Base-by-base conservation (phyloP, 2,113 vertebrate genomes). In the Zosterops hypoxanthus region DNA sequence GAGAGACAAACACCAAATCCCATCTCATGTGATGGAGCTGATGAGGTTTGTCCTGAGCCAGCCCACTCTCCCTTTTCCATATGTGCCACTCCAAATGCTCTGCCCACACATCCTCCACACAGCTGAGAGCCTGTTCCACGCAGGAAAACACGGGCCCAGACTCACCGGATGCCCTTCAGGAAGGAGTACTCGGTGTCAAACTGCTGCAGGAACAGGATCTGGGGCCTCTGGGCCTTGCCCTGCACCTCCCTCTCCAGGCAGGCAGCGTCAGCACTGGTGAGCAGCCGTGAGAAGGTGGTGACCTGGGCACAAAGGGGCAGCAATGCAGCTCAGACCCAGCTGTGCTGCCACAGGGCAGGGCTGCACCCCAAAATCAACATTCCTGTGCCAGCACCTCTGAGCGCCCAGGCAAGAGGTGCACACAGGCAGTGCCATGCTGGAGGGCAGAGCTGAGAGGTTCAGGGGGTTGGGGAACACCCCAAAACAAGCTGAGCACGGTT, bases 151-250 rank as follows among this genome's bases (percentile, higher is more conserved):
- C 34, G 2, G 5, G 19, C 6, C 41, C 50, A 39, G 6, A 91
- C 98, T 97, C 95, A 99, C 99, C 98, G 98, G 92, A 99, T 98
- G 87, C 98, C 97, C 97, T 98, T 99, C 77, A 99, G 97, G 95
- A 99, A 99, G 0, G 99, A 99, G 60, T 98, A 97, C 79, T 99
- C 99, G 0, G 99, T 99, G 97, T 99, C 99, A 96, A 99, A 99
- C 96, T 99, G 99, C 86, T 99, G 99, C 70, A 99, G 98, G 83
- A 96, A 99, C 39, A 99, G 97, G 69, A 99, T 89, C 34, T 97
- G 97, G 53, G 98, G 97, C 52, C 77, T 97, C 1, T 68, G 52
- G 3, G 88, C 91, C 82, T 28, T n/a, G 21, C 90, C 96, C 55
- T 76, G 76, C 19, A 98, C 78, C 69, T 98, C 97, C 6, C 90